phyloP scores from a whole-genome alignment of 2,888 invertebrate species.

The Andrena marginata region DNA sequence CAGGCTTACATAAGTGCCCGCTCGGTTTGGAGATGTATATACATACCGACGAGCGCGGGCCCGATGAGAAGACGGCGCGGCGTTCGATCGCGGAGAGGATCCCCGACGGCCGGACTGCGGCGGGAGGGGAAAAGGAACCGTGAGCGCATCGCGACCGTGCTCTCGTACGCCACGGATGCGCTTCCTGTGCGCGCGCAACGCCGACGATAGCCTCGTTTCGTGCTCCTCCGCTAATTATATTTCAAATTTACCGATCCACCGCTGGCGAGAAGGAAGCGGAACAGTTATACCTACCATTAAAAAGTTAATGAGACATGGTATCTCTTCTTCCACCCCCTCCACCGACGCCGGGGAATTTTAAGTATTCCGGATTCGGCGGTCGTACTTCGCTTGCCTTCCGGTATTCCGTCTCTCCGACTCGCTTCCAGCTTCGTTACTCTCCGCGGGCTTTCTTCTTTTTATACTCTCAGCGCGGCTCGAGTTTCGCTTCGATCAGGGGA shows the following conservation, averaged over 20 bases:
- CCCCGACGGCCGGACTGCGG: constrained; percentile 5
- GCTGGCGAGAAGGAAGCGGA: constrained; percentile 46
- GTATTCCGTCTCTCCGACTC: constrained; percentile 23
- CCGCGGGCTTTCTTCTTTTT: neutral
- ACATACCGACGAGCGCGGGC: constrained; percentile 30
- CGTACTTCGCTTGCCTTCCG: constrained; percentile 47
- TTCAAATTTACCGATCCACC: constrained; percentile 55
- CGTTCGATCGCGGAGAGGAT: neutral
- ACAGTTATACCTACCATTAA: constrained; percentile 56
- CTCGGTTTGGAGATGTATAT: constrained; percentile 23
- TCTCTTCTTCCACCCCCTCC: constrained; percentile 5
- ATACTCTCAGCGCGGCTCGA: neutral
- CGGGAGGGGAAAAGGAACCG: constrained; percentile 44
- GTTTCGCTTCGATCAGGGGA: no score
- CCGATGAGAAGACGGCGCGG: constrained; percentile 34
- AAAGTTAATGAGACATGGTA: constrained; percentile 55
- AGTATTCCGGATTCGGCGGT: constrained; percentile 52
- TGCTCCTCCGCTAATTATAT: constrained; percentile 52
- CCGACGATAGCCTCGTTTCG: constrained; percentile 38
- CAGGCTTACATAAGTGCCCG: constrained; percentile 70
- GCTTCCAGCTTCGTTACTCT: neutral
- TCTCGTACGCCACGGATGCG: constrained; percentile 23
- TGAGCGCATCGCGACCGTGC: constrained; percentile 40
- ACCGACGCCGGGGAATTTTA: constrained; percentile 22
- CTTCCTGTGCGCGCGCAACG: constrained; percentile 30